Evolutionary conservation across 2,797 vertebrate species (phyloP).

Genomic region (Petrocephalus schoutedeni): DNA sequence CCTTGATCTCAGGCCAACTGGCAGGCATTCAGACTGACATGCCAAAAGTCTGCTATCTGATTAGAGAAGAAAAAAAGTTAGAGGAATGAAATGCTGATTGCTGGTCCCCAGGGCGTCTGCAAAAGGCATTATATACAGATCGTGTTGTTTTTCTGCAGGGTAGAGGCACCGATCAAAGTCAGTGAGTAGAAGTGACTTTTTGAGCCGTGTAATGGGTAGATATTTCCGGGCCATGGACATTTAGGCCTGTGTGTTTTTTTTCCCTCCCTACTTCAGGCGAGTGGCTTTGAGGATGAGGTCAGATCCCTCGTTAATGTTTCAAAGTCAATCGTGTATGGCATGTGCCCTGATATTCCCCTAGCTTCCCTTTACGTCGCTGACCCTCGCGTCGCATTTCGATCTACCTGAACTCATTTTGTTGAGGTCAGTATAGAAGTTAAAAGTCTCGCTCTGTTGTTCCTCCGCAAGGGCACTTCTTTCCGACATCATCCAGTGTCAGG

Average conservation of each 20-base stretch:
- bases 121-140: not conserved
- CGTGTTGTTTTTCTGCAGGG: not conserved
- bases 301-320: not conserved
- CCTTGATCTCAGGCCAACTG: slow-evolving; percentile 2
- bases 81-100: not conserved
- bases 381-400: not conserved
- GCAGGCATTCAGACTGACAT: not conserved
- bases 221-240: not conserved
- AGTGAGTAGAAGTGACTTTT: not conserved
- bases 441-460: not conserved
- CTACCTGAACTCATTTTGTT: not conserved
- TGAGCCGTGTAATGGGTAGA: not conserved
- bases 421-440: not conserved
- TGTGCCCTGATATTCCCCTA: not conserved
- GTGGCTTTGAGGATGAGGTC: not conserved
- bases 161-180: not conserved
- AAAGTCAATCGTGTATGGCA: not conserved
- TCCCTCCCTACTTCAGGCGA: not conserved
- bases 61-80: not conserved
- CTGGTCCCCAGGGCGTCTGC: not conserved
- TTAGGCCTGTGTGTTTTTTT: not conserved
- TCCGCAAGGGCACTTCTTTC: not conserved
- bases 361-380: not conserved
- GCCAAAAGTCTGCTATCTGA: not conserved
- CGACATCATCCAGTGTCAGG: not conserved